phyloP scores from a whole-genome alignment of 2,888 invertebrate species.

The Chrysolina haemoptera region DNA sequence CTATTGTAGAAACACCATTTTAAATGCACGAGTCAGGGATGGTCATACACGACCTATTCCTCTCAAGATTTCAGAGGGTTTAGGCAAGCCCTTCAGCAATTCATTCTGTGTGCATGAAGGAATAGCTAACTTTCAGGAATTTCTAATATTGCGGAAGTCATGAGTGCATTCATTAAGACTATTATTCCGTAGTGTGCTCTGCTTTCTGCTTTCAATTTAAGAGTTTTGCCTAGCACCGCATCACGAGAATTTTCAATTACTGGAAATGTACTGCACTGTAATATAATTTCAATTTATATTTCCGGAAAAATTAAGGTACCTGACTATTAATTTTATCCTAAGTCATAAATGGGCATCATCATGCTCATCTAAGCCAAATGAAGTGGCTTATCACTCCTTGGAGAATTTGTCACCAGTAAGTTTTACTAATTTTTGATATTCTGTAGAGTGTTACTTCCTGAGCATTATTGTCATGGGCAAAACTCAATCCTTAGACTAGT shows the following conservation, averaged over 20 bases:
- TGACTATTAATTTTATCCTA: constrained; percentile 8
- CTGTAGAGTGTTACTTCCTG: too few species aligned
- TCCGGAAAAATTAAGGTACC: background rate
- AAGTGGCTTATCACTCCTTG: too few species aligned
- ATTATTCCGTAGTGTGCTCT: constrained; percentile 18
- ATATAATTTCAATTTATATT: constrained; percentile 26
- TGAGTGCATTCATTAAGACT: constrained; percentile 11
- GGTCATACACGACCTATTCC: too few species aligned
- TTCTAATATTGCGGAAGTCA: constrained; percentile 27
- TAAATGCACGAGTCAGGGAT: too few species aligned
- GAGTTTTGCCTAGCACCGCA: constrained; percentile 35
- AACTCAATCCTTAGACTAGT: too few species aligned
- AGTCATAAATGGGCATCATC: too few species aligned
- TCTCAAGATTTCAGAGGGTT: too few species aligned
- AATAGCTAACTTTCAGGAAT: constrained; percentile 17
- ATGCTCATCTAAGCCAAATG: too few species aligned
- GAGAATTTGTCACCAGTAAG: too few species aligned
- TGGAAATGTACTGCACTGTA: constrained; percentile 32
- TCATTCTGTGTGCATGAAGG: background rate
- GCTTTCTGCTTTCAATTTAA: constrained; percentile 43
- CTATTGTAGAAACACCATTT: too few species aligned
- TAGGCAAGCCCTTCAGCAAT: background rate
- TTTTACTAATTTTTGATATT: too few species aligned
- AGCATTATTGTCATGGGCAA: too few species aligned
- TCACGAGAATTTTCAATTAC: constrained; percentile 44